These are phyloP conservation scores for Tanypteryx hageni DNA, from an alignment of 2,888 invertebrate genomes.

Conservation along the genomic window DNA sequence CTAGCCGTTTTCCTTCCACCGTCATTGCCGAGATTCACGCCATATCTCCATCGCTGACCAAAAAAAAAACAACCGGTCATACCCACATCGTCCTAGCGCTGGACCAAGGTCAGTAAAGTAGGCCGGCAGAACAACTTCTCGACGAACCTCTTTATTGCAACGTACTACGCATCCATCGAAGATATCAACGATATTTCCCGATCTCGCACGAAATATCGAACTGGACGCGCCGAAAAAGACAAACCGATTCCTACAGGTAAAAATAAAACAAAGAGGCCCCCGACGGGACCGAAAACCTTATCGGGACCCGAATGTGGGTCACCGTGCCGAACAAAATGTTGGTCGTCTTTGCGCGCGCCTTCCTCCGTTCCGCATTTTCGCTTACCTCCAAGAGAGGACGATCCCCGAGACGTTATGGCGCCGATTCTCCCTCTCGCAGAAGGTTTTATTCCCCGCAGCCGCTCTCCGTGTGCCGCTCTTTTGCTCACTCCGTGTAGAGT, in stretches of 20 bases:
- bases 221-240: no score
- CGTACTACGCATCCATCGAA: not conserved
- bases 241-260: not conserved
- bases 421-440: not conserved
- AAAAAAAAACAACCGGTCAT: not conserved
- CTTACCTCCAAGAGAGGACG: not conserved
- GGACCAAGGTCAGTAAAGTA: conserved; percentile 35
- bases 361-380: not conserved
- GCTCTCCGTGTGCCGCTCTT: not conserved
- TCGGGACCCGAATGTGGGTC: not conserved
- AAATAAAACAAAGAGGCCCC: not conserved
- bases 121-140: not conserved
- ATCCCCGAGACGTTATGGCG: not conserved
- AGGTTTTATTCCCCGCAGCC: not conserved
- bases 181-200: not conserved
- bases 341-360: not conserved
- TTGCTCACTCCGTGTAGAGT: not conserved
- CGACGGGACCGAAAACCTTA: not conserved
- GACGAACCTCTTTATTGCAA: not conserved
- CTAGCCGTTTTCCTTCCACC: no score
- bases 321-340: not conserved
- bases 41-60: not conserved
- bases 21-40: no score
- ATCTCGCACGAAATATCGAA: not conserved
- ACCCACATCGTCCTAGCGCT: not conserved